These are phyloP conservation scores for Crambe crambe DNA, from an alignment of 37 sponge, comb jelly and placozoan species.

Conservation along the genomic window DNA sequence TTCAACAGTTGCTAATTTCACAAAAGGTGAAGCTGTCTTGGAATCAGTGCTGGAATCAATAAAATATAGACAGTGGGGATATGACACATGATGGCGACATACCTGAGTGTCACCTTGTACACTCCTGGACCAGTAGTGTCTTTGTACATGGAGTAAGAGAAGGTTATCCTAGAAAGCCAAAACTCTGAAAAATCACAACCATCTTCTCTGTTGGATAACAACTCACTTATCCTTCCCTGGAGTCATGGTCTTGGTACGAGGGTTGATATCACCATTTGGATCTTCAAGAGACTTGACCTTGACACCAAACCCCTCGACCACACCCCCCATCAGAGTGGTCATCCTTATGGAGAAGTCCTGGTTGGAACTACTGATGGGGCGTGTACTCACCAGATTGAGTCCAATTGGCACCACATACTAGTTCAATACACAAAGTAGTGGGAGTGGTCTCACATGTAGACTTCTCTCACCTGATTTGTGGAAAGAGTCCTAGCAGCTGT, in stretches of 20 bases:
- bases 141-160: conserved; percentile 43
- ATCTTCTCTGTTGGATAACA: neutral
- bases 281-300: conserved; percentile 15
- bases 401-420: conserved; percentile 59
- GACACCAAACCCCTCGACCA: conserved; percentile 16
- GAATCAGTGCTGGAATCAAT: conserved; percentile 17
- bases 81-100: neutral
- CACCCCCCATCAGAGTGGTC: conserved; percentile 23
- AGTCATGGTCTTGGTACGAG: conserved; percentile 11
- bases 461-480: conserved; percentile 15
- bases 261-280: conserved; percentile 1
- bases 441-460: neutral
- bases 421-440: neutral
- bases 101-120: conserved; percentile 46
- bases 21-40: conserved; percentile 4
- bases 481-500: conserved; percentile 32
- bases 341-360: conserved; percentile 25
- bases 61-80: neutral
- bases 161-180: conserved; percentile 15
- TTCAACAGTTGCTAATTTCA: neutral
- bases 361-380: conserved; percentile 28
- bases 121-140: conserved; percentile 36
- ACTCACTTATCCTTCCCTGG: conserved; percentile 34
- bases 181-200: neutral
- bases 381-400: neutral